Conservation (phyloP, 2,888 invertebrate genomes). For the Acrobasis repandana region DNA sequence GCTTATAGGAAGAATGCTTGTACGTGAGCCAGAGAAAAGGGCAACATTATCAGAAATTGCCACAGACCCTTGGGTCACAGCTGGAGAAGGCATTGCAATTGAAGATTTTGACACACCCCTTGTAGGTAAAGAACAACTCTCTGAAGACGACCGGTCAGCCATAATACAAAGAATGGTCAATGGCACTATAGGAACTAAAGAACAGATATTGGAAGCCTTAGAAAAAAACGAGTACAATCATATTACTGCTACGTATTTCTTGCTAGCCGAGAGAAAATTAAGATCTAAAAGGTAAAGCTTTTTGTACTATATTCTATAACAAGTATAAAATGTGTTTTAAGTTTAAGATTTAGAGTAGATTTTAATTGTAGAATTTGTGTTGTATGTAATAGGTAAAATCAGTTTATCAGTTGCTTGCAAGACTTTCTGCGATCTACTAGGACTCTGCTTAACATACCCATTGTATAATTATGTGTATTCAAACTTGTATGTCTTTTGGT, state of each 20-base stretch:
- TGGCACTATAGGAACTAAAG: slow-evolving; percentile 96
- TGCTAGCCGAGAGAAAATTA: slow-evolving; percentile 96
- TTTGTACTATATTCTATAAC: not conserved
- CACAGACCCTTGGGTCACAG: slow-evolving; percentile 91
- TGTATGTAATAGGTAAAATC: too few relatives aligned
- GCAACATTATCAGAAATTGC: slow-evolving; percentile 95
- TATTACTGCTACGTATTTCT: slow-evolving; percentile 98
- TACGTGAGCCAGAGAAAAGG: slow-evolving; percentile 95
- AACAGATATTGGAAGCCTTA: slow-evolving; percentile 96
- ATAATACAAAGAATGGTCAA: slow-evolving; percentile 98
- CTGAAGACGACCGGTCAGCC: slow-evolving; percentile 94
- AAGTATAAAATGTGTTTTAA: too few relatives aligned
- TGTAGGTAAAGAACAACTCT: slow-evolving; percentile 94
- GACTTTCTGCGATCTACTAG: too few relatives aligned
- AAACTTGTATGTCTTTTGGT: too few relatives aligned
- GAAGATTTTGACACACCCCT: slow-evolving; percentile 89
- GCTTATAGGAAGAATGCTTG: slow-evolving; percentile 96
- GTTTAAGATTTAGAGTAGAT: too few relatives aligned
- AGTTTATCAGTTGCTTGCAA: too few relatives aligned
- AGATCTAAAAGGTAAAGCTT: slow-evolving; percentile 85
- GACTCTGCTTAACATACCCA: too few relatives aligned
- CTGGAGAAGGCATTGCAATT: slow-evolving; percentile 76
- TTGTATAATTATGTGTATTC: too few relatives aligned
- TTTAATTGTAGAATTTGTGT: too few relatives aligned
- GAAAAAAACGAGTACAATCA: slow-evolving; percentile 99